phyloP scores from a whole-genome alignment of 2,113 vertebrate species.

The Oophaga pumilio region DNA sequence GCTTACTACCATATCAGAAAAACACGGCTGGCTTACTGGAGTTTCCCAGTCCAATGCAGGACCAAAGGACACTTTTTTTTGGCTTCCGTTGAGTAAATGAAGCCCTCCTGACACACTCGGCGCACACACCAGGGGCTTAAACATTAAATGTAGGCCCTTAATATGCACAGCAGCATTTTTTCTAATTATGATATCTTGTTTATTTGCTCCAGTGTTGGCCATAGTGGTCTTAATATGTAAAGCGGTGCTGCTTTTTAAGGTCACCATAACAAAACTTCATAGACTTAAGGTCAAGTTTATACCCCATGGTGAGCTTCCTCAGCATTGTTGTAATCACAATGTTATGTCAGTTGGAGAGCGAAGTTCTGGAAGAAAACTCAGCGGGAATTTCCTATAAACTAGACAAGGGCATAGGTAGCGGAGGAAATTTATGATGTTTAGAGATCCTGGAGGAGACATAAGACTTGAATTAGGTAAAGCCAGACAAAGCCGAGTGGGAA shows the following conservation, averaged over 20 bases:
- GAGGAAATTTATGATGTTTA: slow-evolving; percentile 3
- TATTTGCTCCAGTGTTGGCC: background rate
- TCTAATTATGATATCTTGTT: background rate
- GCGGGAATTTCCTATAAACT: background rate
- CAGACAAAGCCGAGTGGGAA: background rate
- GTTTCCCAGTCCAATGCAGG: too few species aligned
- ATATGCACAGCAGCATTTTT: background rate
- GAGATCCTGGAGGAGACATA: slow-evolving; percentile 26
- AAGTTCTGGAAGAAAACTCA: background rate
- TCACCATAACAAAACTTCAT: slow-evolving; percentile 9
- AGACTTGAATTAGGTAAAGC: background rate
- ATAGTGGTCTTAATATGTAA: background rate
- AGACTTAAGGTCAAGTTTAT: background rate
- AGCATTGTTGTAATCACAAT: background rate
- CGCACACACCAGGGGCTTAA: too few species aligned
- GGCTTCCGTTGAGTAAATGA: too few species aligned
- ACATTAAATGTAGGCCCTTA: too few species aligned
- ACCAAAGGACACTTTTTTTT: too few species aligned
- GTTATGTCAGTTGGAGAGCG: background rate
- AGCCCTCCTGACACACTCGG: too few species aligned
- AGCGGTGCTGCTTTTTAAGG: background rate
- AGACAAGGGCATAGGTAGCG: background rate
- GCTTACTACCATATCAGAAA: too few species aligned
- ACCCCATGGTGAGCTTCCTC: background rate
- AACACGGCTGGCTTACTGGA: too few species aligned